phyloP scores from a whole-genome alignment of 2,888 invertebrate species.

The Petrophora chlorosata region DNA sequence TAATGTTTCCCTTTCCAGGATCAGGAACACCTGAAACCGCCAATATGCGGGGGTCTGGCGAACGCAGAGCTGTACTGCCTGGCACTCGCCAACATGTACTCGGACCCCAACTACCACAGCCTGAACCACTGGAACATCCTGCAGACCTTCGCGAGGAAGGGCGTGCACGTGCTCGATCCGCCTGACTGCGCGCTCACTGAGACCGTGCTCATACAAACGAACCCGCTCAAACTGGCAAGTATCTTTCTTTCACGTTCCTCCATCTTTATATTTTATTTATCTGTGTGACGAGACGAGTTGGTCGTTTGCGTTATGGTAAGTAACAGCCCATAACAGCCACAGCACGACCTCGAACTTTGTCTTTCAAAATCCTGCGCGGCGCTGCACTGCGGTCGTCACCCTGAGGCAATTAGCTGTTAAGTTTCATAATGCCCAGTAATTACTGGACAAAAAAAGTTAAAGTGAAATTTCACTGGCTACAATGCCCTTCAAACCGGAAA shows the following conservation, averaged over 20 bases:
- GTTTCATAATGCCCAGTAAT: no score
- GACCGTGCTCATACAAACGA: constrained; percentile 97
- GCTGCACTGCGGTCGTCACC: no score
- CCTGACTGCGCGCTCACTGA: constrained; percentile 96
- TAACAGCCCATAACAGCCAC: no score
- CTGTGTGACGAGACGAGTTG: no score
- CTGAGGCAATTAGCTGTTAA: no score
- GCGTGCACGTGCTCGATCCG: constrained; percentile 92
- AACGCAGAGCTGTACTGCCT: constrained; percentile 97
- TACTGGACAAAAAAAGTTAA: no score
- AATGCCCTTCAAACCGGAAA: no score
- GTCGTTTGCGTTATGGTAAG: no score
- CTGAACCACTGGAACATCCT: constrained; percentile 97
- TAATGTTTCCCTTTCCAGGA: constrained; percentile 83
- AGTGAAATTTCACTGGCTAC: no score
- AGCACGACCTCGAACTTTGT: no score
- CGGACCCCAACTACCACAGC: constrained; percentile 97
- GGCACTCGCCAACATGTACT: constrained; percentile 97
- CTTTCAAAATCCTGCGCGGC: no score
- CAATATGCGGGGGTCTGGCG: constrained; percentile 94
- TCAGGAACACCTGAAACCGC: constrained; percentile 96
- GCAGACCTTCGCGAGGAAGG: constrained; percentile 96
- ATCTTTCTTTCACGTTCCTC: background rate
- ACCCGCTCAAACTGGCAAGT: constrained; percentile 95
- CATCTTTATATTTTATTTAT: no score